These are phyloP conservation scores for Harmothoe impar DNA, from an alignment of 2,888 invertebrate species.

Conservation along the genomic window DNA sequence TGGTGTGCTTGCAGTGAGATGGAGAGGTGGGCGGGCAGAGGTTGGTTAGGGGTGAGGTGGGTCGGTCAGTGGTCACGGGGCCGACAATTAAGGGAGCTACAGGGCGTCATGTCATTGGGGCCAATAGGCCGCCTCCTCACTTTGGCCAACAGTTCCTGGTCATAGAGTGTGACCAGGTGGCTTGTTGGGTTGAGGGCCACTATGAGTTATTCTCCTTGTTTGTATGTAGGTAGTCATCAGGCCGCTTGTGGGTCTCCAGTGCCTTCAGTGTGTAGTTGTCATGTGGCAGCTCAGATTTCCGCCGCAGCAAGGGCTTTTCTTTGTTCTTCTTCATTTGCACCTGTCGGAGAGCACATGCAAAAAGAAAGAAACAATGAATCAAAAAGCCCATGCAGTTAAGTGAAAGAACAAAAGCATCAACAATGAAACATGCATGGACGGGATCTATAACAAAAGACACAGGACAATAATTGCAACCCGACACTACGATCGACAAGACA, in stretches of 20 bases:
- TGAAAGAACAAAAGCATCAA: not conserved
- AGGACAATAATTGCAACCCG: not conserved
- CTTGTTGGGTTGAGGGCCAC: not conserved
- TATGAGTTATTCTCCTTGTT: conserved; percentile 54
- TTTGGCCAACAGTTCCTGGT: too few species aligned
- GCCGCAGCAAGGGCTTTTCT: conserved; percentile 94
- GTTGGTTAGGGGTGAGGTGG: not conserved
- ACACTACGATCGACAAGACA: not conserved
- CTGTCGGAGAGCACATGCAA: conserved; percentile 63
- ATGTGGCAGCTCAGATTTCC: conserved; percentile 97
- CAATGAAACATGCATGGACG: conserved; percentile 29
- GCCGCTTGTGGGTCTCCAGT: conserved; percentile 93
- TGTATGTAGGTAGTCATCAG: conserved; percentile 85
- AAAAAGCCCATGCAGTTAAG: conserved; percentile 55
- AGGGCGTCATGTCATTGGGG: not conserved
- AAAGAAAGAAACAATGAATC: conserved; percentile 44
- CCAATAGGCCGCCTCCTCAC: too few species aligned
- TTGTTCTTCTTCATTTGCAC: conserved; percentile 81
- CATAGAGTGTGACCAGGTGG: too few species aligned
- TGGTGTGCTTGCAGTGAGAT: not conserved
- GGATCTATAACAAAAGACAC: conserved; percentile 15
- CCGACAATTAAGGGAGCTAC: not conserved
- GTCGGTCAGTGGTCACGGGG: conserved; percentile 9
- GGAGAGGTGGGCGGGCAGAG: not conserved
- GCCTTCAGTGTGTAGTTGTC: conserved; percentile 95